Conservation (phyloP, 2,888 invertebrate species). For the Drosophila borealis region DNA sequence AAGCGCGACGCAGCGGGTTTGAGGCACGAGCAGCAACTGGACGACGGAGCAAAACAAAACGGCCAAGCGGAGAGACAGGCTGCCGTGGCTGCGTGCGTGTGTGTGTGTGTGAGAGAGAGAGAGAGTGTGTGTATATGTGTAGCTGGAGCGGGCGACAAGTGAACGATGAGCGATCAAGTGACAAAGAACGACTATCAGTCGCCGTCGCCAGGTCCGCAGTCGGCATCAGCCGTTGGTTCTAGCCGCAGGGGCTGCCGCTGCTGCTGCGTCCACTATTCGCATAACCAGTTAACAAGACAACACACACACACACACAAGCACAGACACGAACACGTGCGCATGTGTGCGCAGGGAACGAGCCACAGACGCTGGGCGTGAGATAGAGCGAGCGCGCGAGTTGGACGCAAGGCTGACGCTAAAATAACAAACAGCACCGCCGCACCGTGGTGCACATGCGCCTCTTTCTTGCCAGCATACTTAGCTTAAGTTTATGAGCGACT, state of each 20-base stretch:
- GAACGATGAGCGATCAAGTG: slow-evolving; percentile 69
- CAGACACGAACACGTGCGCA: neutral
- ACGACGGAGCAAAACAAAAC: slow-evolving; percentile 10
- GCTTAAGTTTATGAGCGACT: too few species aligned
- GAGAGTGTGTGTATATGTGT: slow-evolving; percentile 1
- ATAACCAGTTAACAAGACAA: slow-evolving; percentile 75
- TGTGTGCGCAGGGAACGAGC: slow-evolving; percentile 8
- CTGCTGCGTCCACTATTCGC: slow-evolving; percentile 56
- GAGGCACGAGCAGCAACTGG: slow-evolving; percentile 20
- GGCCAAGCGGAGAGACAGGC: slow-evolving; percentile 15
- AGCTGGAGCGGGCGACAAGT: slow-evolving; percentile 55
- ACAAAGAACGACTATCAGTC: slow-evolving; percentile 66
- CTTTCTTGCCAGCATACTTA: neutral
- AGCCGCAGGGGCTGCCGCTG: slow-evolving; percentile 57
- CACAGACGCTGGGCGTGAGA: slow-evolving; percentile 21
- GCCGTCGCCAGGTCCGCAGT: slow-evolving; percentile 17
- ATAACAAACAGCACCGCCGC: slow-evolving; percentile 45
- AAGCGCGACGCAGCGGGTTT: slow-evolving; percentile 13
- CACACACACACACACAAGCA: slow-evolving; percentile 26
- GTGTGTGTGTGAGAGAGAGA: slow-evolving; percentile 2
- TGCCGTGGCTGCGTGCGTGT: neutral
- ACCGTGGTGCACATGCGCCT: slow-evolving; percentile 15
- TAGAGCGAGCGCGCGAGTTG: slow-evolving; percentile 17
- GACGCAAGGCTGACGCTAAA: slow-evolving; percentile 26
- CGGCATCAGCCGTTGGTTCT: slow-evolving; percentile 66